Evolutionary conservation across 2,888 invertebrate species (phyloP).

Genomic region (Conomelus anceps): DNA sequence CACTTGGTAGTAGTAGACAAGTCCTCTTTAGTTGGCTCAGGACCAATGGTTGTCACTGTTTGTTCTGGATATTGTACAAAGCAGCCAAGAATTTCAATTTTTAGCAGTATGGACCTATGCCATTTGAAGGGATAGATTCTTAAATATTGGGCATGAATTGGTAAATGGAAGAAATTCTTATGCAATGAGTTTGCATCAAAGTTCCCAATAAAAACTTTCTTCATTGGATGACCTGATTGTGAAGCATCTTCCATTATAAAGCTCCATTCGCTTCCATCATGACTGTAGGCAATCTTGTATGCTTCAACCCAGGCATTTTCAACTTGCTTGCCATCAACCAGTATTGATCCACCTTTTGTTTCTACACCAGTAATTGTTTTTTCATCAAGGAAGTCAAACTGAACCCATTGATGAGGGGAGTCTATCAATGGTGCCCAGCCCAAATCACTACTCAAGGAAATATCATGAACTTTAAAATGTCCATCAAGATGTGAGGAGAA

Average conservation of each 20-base stretch:
- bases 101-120: conserved; percentile 64
- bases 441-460: conserved; percentile 45
- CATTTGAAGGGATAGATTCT: conserved; percentile 66
- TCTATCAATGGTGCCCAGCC: conserved; percentile 63
- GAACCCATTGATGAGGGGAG: conserved; percentile 62
- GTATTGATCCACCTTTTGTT: conserved; percentile 48
- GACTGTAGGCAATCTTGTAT: conserved; percentile 67
- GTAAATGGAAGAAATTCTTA: conserved; percentile 60
- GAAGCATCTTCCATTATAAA: background rate
- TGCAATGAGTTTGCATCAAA: conserved; percentile 56
- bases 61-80: conserved; percentile 58
- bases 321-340: background rate
- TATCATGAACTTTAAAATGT: conserved; percentile 42
- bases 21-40: background rate
- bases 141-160: conserved; percentile 63
- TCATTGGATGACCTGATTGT: background rate
- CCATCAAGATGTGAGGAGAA: conserved; percentile 53
- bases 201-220: conserved; percentile 61
- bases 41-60: conserved; percentile 9
- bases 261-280: conserved; percentile 64
- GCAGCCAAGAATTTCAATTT: conserved; percentile 72
- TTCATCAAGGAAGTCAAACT: conserved; percentile 70
- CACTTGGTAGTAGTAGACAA: conserved; percentile 17
- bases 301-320: conserved; percentile 61
- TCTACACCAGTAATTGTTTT: conserved; percentile 71